Evolutionary conservation across 2,888 invertebrate genomes (phyloP).

Genomic region (Allacma fusca): DNA sequence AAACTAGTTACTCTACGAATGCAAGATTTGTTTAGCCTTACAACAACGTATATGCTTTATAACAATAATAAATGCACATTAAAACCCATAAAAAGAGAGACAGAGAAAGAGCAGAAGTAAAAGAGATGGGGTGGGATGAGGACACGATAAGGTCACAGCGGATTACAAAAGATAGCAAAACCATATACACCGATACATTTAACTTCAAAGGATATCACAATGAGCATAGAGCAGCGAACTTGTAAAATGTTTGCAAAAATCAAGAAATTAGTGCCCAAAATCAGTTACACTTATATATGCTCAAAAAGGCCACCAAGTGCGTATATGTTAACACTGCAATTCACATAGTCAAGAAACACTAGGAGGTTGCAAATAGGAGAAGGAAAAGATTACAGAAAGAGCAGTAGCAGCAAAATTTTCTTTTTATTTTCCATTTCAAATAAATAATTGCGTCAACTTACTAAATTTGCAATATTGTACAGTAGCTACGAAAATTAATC

Average conservation of each 20-base stretch:
- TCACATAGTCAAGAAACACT: background rate
- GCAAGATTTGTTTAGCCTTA: no score
- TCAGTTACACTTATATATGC: background rate
- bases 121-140: background rate
- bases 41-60: no score
- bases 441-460: background rate
- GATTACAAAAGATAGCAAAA: background rate
- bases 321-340: background rate
- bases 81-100: slow-evolving; percentile 4
- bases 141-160: background rate
- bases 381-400: background rate
- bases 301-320: background rate
- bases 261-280: background rate
- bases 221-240: background rate
- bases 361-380: no score
- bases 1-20: no score
- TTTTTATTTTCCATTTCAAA: background rate
- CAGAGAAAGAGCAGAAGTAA: background rate
- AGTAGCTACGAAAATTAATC: slow-evolving; percentile 1
- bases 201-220: background rate
- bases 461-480: background rate
- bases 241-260: background rate
- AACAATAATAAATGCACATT: no score
- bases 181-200: background rate
- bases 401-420: background rate